A percentile compares a stretch with the other conserved stretches of the same genome.
Evolutionary conservation across 2,113 vertebrate species (phyloP).

Genomic region (Actinemys pallida): DNA sequence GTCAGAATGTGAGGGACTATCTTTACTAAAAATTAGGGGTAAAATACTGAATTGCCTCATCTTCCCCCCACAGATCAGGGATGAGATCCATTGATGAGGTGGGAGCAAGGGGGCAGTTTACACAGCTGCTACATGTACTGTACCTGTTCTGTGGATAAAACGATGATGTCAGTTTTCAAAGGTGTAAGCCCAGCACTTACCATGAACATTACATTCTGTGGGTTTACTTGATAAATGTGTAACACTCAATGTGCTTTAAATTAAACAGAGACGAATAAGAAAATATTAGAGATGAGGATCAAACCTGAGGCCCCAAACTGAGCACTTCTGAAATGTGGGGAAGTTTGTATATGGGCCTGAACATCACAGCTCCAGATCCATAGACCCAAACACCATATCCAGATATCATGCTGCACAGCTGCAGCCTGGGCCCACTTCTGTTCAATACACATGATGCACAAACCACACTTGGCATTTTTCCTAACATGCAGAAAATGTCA

Average conservation of each 20-base stretch:
- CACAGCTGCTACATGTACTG: background rate
- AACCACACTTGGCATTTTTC: background rate
- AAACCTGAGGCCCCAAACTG: background rate
- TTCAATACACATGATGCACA: fast-evolving
- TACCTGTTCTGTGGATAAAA: background rate
- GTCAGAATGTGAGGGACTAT: background rate
- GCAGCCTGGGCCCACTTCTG: background rate
- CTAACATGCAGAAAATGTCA: background rate
- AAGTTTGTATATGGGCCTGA: background rate
- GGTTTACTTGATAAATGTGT: background rate
- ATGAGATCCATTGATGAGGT: background rate
- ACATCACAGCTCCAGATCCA: background rate
- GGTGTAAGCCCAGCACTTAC: background rate
- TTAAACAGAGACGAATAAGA: background rate
- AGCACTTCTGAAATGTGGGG: background rate
- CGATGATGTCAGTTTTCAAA: background rate
- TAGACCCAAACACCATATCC: background rate
- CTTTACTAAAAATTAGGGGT: background rate
- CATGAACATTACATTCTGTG: background rate
- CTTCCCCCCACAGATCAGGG: background rate
- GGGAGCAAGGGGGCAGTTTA: background rate
- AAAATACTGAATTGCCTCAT: background rate
- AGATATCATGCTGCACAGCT: background rate
- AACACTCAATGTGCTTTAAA: background rate
- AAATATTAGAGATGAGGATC: background rate